Conservation (phyloP, 2,113 vertebrate genomes). For the Myotis brandtii region DNA sequence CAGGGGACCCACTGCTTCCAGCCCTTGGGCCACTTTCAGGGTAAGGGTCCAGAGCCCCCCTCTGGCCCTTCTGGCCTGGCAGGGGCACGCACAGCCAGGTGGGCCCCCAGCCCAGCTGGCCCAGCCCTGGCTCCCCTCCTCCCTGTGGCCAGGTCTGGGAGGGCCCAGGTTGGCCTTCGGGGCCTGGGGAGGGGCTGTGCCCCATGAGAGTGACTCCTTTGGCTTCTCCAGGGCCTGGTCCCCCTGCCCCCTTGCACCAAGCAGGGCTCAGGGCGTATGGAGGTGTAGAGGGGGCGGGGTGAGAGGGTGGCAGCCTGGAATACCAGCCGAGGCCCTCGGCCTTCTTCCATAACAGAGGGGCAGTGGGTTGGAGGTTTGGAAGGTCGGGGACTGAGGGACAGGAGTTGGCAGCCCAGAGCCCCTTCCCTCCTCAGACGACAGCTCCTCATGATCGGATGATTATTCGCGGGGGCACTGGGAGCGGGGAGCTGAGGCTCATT, state of each 20-base stretch:
- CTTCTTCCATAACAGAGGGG: neutral
- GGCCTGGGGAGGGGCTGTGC: neutral
- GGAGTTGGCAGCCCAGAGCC: neutral
- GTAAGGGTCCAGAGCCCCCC: neutral
- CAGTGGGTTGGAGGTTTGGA: neutral
- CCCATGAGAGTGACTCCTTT: neutral
- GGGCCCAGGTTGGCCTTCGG: neutral
- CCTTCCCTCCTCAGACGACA: neutral
- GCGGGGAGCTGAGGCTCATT: fast-evolving
- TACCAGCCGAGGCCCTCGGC: neutral
- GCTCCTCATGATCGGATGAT: no score
- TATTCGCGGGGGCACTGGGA: neutral
- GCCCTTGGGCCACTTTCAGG: neutral
- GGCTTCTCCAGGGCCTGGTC: neutral
- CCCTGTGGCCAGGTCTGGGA: neutral
- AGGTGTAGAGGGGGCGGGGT: neutral
- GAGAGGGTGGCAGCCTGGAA: neutral
- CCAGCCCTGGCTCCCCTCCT: neutral
- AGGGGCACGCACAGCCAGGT: neutral
- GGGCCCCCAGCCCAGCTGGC: neutral
- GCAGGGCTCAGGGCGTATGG: neutral
- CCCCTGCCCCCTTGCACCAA: no score
- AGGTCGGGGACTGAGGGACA: neutral
- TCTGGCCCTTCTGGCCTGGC: neutral
- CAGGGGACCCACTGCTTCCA: neutral